Evolutionary conservation across 1,140 invertebrate species (phyloP).

Genomic region (Pentalonia nigronervosa): DNA sequence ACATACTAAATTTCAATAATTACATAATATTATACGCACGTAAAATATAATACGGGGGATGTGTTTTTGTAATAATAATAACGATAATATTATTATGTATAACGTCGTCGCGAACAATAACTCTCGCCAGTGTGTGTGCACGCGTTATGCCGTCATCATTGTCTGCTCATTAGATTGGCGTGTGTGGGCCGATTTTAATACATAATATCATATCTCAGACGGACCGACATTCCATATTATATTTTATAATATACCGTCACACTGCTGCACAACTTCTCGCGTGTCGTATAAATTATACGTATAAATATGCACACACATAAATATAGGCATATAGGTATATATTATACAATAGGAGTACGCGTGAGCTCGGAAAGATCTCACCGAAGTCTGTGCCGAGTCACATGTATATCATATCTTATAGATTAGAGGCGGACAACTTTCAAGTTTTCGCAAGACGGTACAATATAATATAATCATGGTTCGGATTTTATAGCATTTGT

Average conservation of each 20-base stretch:
- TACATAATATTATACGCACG: neutral
- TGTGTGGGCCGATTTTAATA: slow-evolving; percentile 12
- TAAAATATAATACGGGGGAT: neutral
- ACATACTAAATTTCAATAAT: neutral
- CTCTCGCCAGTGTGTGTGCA: neutral
- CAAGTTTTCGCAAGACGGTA: neutral
- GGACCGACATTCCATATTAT: neutral
- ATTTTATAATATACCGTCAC: neutral
- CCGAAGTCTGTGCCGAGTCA: neutral
- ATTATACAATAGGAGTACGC: too few relatives aligned
- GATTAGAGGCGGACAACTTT: neutral
- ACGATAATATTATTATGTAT: neutral
- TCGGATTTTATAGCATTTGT: too few relatives aligned
- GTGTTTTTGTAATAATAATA: neutral
- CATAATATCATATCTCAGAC: neutral
- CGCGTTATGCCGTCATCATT: neutral
- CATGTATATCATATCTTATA: neutral
- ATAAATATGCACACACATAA: too few relatives aligned
- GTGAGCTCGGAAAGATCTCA: neutral
- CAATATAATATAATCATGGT: too few relatives aligned
- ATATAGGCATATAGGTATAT: too few relatives aligned
- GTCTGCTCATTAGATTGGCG: slow-evolving; percentile 14
- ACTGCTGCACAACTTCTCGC: neutral
- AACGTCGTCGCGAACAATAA: neutral
- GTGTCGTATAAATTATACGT: neutral